Evolutionary conservation across 2,113 vertebrate genomes (phyloP), one percentile per base, ranked within the genome.

Genomic region (Gobio gobio): DNA sequence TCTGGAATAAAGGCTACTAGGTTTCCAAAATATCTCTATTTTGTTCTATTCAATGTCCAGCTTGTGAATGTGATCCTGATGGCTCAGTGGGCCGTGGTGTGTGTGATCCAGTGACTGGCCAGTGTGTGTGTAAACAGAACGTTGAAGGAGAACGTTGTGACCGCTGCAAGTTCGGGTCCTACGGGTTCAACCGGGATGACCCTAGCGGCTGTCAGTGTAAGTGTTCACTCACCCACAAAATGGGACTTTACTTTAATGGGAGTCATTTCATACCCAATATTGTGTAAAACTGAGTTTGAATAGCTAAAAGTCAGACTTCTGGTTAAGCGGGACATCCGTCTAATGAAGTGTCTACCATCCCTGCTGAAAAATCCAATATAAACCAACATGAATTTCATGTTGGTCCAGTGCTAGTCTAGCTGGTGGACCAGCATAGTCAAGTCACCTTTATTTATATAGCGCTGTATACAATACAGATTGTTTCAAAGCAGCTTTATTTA

Each of bases 141-240:
- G 94, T 96, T 24, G 95, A 96, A 77, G 97, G 97, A 14, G 87
- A 86, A 10, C 95, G 72, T 70, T 97, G 96, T 0, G 91, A 97
- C 85, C 93, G 78, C 36, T 98, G 96, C 92, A 95, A 92, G 87
- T 89, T 86, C 0, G 94, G 93, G 59, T 94, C 93, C 91, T 96
- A 93, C 0, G 90, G 94, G 29, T 90, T 98, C 83, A 95, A 89
- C 0, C 24, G 73, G 66, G 91, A 91, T 0, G 85, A 97, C 82
- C 93, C 93, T 0, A 49, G 85, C 0, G 96, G 97, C 68, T 97
- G 96, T 87, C 94, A 93, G 83, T 85, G 96, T 98, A 92, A 20
- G 95, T 63, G 18, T 83, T 68, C 9, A 24, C 36, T 61, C 26
- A 26, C 12, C 72, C 10, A 47, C 72, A 47, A 43, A 74, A 74